These are phyloP conservation scores for Pogoniulus pusillus DNA, from an alignment of 2,797 vertebrate genomes.

Conservation along the genomic window DNA sequence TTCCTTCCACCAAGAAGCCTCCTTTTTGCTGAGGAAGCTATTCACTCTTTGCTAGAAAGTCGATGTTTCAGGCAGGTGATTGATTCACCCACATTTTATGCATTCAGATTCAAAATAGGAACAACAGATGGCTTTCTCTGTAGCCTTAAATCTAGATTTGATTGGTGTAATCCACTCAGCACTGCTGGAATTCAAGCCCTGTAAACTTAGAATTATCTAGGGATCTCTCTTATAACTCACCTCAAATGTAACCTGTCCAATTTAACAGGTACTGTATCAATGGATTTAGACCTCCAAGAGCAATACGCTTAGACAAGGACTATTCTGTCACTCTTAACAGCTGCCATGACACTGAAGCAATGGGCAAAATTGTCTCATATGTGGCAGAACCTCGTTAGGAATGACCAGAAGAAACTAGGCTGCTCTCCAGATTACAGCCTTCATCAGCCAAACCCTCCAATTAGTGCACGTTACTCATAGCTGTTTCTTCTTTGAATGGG, in stretches of 20 bases:
- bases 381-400: conserved; percentile 66
- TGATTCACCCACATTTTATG: conserved; percentile 54
- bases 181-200: conserved; percentile 74
- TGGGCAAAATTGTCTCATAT: conserved; percentile 28
- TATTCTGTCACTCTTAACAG: conserved; percentile 19
- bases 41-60: conserved; percentile 31
- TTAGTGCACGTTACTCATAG: not conserved
- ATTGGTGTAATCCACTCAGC: conserved; percentile 78
- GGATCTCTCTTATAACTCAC: conserved; percentile 56
- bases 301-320: not conserved
- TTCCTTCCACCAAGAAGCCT: not conserved
- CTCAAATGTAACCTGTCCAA: not conserved
- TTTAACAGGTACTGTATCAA: not conserved
- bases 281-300: not conserved
- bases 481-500: conserved; percentile 53
- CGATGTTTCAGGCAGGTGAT: conserved; percentile 38
- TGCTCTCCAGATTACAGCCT: conserved; percentile 59
- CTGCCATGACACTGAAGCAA: not conserved
- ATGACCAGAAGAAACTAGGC: conserved; percentile 75
- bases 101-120: conserved; percentile 57
- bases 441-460: conserved; percentile 42
- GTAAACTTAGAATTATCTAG: conserved; percentile 22
- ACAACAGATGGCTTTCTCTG: conserved; percentile 81
- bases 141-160: conserved; percentile 82
- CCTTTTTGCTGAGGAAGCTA: conserved; percentile 46